phyloP scores from a whole-genome alignment of 2,113 vertebrate species.

The Macrotis lagotis region DNA sequence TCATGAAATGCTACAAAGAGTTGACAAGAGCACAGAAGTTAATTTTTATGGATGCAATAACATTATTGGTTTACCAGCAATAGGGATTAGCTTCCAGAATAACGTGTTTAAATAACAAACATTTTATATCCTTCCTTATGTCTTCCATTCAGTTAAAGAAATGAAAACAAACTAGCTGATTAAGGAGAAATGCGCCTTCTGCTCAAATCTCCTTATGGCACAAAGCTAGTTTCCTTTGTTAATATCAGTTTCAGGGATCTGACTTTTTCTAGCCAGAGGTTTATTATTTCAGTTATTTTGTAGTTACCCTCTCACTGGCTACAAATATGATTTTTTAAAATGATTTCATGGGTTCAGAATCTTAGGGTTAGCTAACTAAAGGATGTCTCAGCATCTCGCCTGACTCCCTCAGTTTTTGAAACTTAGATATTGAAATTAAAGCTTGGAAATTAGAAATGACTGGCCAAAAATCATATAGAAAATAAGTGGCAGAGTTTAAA shows the following conservation, averaged over 20 bases:
- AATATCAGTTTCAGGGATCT: not conserved
- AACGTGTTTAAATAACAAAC: not conserved
- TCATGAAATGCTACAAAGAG: not conserved
- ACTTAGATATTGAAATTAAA: not conserved
- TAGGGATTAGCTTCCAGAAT: not conserved
- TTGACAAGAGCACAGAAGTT: not conserved
- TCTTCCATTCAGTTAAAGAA: not conserved
- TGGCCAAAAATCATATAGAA: not conserved
- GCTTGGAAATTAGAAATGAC: not conserved
- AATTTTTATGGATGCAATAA: not conserved
- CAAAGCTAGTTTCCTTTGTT: not conserved
- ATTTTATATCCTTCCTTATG: not conserved
- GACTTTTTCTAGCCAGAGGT: not conserved
- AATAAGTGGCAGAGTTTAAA: not conserved
- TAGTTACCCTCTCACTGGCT: not conserved
- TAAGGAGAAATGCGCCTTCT: not conserved
- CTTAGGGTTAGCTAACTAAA: not conserved
- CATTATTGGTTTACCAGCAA: not conserved
- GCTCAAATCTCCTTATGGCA: not conserved
- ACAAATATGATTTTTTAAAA: not conserved
- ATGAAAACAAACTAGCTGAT: not conserved
- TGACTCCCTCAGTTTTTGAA: not conserved
- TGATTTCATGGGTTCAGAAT: not conserved
- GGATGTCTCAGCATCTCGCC: not conserved
- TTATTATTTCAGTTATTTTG: not conserved